Percentiles rank a stretch among this genome's conserved stretches.
Conservation (phyloP, 2,797 vertebrate genomes). For the Rhyacichthys aspro region DNA sequence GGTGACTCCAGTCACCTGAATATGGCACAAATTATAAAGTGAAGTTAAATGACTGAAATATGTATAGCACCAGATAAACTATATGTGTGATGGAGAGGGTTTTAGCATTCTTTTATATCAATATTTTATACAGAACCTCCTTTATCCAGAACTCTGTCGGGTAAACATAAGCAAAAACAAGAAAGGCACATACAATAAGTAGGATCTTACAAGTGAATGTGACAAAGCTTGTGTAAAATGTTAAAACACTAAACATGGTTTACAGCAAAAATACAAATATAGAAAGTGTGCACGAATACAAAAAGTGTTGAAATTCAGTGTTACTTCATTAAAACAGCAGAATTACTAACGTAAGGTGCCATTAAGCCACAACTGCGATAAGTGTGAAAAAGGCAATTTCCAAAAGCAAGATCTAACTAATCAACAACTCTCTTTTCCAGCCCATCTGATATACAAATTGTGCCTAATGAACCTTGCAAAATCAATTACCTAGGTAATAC, state of each 20-base stretch:
- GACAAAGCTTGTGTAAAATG: constrained; percentile 6
- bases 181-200: too few relatives aligned
- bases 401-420: constrained; percentile 78
- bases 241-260: constrained; percentile 31
- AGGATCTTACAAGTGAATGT: background rate
- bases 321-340: constrained; percentile 54
- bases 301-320: constrained; percentile 49
- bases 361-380: constrained; percentile 59
- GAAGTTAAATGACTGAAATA: too few relatives aligned
- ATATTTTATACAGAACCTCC: too few relatives aligned
- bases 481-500: constrained; percentile 81
- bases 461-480: constrained; percentile 81
- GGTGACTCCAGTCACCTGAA: background rate
- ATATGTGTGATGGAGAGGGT: too few relatives aligned
- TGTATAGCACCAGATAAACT: too few relatives aligned
- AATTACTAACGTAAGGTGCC: constrained; percentile 40
- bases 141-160: too few relatives aligned
- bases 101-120: too few relatives aligned
- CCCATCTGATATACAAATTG: constrained; percentile 83
- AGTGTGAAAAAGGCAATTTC: constrained; percentile 67
- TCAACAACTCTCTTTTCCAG: constrained; percentile 82
- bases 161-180: too few relatives aligned
- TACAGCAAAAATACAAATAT: constrained; percentile 18
- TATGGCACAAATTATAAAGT: too few relatives aligned
- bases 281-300: constrained; percentile 45